Evolutionary conservation across 2,888 invertebrate species (phyloP).

Genomic region (Allophyes oxyacanthae): DNA sequence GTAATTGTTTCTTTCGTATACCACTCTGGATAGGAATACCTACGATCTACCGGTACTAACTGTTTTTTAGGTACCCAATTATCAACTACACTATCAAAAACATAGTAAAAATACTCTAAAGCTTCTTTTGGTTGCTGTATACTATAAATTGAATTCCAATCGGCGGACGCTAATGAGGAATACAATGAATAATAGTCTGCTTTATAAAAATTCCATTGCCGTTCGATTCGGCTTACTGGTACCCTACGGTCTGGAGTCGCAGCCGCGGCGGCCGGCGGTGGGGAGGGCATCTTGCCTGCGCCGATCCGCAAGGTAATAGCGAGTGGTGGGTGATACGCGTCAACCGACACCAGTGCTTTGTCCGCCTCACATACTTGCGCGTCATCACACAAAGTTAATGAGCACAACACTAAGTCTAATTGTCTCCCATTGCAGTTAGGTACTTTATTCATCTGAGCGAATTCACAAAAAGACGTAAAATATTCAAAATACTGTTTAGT

Average conservation of each 20-base stretch:
- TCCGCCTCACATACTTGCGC: constrained; percentile 2
- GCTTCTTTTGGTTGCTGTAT: constrained; percentile 8
- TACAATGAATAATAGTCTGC: constrained; percentile 9
- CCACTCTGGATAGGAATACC: constrained; percentile 4
- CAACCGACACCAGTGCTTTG: constrained; percentile 1
- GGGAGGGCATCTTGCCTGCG: neutral
- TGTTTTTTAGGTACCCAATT: constrained; percentile 10
- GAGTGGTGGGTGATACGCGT: constrained; percentile 13
- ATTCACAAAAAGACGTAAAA: constrained; percentile 8
- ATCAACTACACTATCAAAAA: constrained; percentile 3
- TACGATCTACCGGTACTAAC: neutral
- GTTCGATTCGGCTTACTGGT: neutral
- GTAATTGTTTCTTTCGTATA: no score
- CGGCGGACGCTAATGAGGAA: neutral
- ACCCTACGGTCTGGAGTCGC: neutral
- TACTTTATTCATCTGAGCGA: constrained; percentile 10
- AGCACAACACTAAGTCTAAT: constrained; percentile 16
- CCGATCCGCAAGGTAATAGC: no score
- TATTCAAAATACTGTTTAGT: constrained; percentile 8
- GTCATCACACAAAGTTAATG: neutral
- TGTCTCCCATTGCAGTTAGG: constrained; percentile 8
- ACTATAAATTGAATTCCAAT: constrained; percentile 6
- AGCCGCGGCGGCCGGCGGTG: neutral
- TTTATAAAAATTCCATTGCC: constrained; percentile 8
- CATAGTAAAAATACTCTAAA: constrained; percentile 6